These are phyloP conservation scores for Zaprionus lachaisei DNA, from an alignment of 1,140 invertebrate genomes.

Conservation along the genomic window DNA sequence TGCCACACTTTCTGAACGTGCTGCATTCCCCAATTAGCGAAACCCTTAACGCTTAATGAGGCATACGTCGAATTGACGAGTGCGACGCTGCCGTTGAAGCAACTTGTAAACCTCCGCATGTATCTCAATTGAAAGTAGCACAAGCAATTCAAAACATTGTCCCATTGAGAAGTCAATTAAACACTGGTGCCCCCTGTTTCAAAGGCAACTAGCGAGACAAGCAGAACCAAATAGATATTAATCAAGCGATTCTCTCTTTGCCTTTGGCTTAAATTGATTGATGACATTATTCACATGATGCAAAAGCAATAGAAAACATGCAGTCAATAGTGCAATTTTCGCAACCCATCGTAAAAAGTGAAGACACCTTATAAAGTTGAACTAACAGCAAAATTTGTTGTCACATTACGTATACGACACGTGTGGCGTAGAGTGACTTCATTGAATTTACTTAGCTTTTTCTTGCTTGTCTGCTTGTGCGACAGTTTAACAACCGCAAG, in stretches of 20 bases:
- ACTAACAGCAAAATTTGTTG: slow-evolving; percentile 26
- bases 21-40: slow-evolving; percentile 35
- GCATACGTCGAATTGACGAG: slow-evolving; percentile 31
- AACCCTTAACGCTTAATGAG: slow-evolving; percentile 26
- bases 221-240: slow-evolving; percentile 39
- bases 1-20: slow-evolving; percentile 19
- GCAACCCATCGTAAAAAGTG: slow-evolving; percentile 10
- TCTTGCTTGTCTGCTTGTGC: slow-evolving; percentile 4
- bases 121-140: slow-evolving; percentile 45
- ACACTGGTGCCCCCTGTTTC: slow-evolving; percentile 6
- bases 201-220: slow-evolving; percentile 27
- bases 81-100: slow-evolving; percentile 23
- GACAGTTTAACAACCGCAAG: slow-evolving; percentile 33
- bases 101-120: slow-evolving; percentile 10
- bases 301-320: slow-evolving; percentile 33
- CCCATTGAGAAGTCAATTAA: slow-evolving; percentile 66
- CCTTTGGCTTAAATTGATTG: slow-evolving; percentile 65
- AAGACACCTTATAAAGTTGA: slow-evolving; percentile 43
- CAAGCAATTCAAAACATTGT: slow-evolving; percentile 57
- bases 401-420: slow-evolving; percentile 52
- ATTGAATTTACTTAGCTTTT: background rate
- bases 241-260: slow-evolving; percentile 59
- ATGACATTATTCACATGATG: slow-evolving; percentile 29
- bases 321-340: slow-evolving; percentile 37
- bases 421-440: slow-evolving; percentile 9